A percentile compares a stretch with the other conserved stretches of the same genome.
Conservation (phyloP, 2,113 vertebrate species). For the Sturnira hondurensis region DNA sequence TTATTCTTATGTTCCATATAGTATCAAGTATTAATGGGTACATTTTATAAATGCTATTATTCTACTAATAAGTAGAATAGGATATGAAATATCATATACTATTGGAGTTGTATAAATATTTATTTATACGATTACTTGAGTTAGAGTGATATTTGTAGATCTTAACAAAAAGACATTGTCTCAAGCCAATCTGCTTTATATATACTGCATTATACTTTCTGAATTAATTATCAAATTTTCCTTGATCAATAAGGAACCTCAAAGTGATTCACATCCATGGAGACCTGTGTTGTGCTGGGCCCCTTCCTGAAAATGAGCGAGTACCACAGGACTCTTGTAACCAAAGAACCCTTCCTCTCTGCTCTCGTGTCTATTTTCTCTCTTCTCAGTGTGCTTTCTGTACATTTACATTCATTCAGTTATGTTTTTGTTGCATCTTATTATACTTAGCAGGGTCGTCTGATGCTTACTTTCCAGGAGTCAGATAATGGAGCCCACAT, state of each 20-base stretch:
- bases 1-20: neutral
- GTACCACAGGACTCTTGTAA: neutral
- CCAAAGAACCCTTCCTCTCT: neutral
- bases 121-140: neutral
- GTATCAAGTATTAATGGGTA: neutral
- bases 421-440: neutral
- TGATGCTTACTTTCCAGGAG: neutral
- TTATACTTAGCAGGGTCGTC: neutral
- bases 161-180: neutral
- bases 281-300: neutral
- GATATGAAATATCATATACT: too few species aligned
- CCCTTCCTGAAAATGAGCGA: neutral
- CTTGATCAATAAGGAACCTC: neutral
- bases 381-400: neutral
- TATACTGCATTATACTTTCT: neutral
- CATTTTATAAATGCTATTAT: neutral
- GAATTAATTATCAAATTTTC: neutral
- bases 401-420: neutral
- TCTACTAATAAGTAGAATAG: too few species aligned
- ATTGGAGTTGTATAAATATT: neutral
- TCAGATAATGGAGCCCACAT: neutral
- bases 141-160: neutral
- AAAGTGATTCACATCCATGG: neutral
- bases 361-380: neutral
- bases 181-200: neutral